Conservation (phyloP, 1,140 invertebrate species). For the Mylabris phalerata region DNA sequence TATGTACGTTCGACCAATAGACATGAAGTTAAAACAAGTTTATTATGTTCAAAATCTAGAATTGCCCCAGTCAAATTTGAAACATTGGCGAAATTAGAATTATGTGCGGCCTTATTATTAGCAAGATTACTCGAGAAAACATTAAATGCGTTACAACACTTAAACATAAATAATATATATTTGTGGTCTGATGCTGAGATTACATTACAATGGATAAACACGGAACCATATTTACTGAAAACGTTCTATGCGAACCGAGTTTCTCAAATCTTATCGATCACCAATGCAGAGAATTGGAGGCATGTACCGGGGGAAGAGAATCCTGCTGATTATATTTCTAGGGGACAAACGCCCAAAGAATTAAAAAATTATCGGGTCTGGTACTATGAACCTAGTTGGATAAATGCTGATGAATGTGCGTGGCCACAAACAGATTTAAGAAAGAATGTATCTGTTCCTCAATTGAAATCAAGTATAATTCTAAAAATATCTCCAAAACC, state of each 20-base stretch:
- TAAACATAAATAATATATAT: background rate
- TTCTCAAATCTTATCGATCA: constrained; percentile 35
- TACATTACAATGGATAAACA: constrained; percentile 19
- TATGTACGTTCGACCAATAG: background rate
- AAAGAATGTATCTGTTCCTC: too few relatives aligned
- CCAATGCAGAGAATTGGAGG: constrained; percentile 28
- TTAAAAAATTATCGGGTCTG: constrained; percentile 27
- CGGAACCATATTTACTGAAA: constrained; percentile 30
- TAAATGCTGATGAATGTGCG: background rate
- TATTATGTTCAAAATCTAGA: constrained; percentile 35
- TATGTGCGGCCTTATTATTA: constrained; percentile 35
- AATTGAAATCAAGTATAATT: too few relatives aligned
- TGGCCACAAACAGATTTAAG: background rate
- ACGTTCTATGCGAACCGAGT: constrained; percentile 42
- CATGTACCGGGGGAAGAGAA: constrained; percentile 44
- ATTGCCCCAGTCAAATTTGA: constrained; percentile 35
- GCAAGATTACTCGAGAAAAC: constrained; percentile 16
- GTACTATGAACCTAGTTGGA: constrained; percentile 24
- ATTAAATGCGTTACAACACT: too few relatives aligned
- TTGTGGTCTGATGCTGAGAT: constrained; percentile 22
- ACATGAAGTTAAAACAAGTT: background rate
- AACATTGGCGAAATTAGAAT: constrained; percentile 34
- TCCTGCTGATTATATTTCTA: constrained; percentile 41
- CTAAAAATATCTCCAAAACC: too few relatives aligned
- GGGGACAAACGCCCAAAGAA: constrained; percentile 27